These are phyloP conservation scores for Galeopsomyia nigrocyanea DNA, from an alignment of 2,888 invertebrate species.

Conservation along the genomic window DNA sequence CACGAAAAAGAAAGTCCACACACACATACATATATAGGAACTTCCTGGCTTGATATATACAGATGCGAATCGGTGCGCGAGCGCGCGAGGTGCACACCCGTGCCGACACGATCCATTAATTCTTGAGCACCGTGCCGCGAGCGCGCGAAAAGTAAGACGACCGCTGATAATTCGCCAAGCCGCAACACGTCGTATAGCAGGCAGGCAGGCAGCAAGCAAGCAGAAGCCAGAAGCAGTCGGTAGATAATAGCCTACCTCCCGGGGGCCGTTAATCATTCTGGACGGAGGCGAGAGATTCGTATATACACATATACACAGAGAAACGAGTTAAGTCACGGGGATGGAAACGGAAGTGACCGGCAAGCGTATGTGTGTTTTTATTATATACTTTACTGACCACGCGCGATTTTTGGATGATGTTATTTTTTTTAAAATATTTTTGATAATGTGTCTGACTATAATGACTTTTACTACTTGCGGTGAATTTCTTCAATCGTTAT, in stretches of 20 bases:
- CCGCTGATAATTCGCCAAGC: conserved; percentile 47
- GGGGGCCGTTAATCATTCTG: conserved; percentile 65
- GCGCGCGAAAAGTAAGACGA: conserved; percentile 1
- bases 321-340: background rate
- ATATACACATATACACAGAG: background rate
- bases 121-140: background rate
- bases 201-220: conserved; percentile 55
- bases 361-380: background rate
- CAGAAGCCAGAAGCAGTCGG: conserved; percentile 50
- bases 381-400: background rate
- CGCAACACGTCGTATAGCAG: conserved; percentile 52
- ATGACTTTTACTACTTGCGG: too few species aligned
- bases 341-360: conserved; percentile 19
- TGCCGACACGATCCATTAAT: conserved; percentile 33
- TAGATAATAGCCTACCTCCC: conserved; percentile 64
- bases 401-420: too few species aligned
- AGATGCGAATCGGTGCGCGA: conserved; percentile 10
- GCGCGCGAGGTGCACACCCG: conserved; percentile 4
- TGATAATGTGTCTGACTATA: too few species aligned
- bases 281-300: conserved; percentile 14
- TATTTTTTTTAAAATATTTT: too few species aligned
- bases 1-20: too few species aligned
- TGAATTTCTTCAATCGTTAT: too few species aligned
- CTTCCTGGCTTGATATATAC: too few species aligned
- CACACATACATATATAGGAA: too few species aligned